Evolutionary conservation across 2,113 vertebrate genomes (phyloP).

Genomic region (Microcebus murinus): DNA sequence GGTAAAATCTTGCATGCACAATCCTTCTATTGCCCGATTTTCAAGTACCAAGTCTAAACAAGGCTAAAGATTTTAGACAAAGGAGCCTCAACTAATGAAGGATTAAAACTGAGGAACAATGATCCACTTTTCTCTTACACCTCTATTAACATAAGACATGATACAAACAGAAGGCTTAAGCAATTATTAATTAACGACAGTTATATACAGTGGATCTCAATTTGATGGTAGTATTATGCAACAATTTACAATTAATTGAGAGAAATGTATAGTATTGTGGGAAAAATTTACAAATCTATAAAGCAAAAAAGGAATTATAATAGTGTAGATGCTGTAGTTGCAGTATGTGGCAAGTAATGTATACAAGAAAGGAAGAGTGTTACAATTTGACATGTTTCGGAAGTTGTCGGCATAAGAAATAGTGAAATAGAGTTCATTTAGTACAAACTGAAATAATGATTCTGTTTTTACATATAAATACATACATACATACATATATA

Average conservation of each 20-base stretch:
- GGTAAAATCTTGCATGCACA: neutral
- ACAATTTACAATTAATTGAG: no score
- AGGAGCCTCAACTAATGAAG: neutral
- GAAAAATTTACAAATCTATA: no score
- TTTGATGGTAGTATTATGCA: no score
- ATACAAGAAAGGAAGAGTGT: neutral
- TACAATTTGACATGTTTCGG: neutral
- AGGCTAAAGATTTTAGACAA: neutral
- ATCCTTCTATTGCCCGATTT: rapidly evolving
- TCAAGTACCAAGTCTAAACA: neutral
- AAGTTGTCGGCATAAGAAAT: neutral
- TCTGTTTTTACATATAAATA: neutral
- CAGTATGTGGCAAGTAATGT: neutral
- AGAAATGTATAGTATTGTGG: no score
- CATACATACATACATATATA: neutral
- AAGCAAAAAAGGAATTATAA: neutral
- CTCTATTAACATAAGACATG: neutral
- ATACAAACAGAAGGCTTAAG: no score
- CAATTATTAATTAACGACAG: no score
- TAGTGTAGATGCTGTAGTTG: neutral
- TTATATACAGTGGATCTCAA: no score
- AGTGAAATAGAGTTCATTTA: neutral
- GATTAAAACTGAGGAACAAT: neutral
- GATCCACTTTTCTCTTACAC: neutral
- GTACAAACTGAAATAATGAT: neutral